Evolutionary conservation across 1,140 invertebrate genomes (phyloP), one percentile per base, ranked within the genome.

Genomic region (Himalopsyche phryganea): DNA sequence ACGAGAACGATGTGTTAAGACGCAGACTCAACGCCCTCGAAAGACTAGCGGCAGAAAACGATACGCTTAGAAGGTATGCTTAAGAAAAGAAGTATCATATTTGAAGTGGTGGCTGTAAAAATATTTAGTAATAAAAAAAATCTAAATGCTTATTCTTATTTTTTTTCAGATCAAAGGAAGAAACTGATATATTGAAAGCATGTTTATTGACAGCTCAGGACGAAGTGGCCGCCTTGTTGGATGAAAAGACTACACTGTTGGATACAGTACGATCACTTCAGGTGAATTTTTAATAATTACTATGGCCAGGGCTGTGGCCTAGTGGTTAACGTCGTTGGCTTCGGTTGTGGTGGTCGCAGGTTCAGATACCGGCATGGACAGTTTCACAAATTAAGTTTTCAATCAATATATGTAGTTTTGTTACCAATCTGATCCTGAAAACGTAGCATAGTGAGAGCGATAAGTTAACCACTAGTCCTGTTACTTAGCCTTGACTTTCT

Each of bases 231-330:
- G 76, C 77, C 19, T 69, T 91, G 38, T 63, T 89, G 1, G 83
- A 85, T 33, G 89, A 91, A 62, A 91, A 91, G 66, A 82, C 82
- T 59, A 80, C 80, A n/a, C 71, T 91, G 19, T 69, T 90, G 40
- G 86, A 90, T 60, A 83, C 83, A 45, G 75, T 88, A 56, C 75
- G 78, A 11, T 72, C 81, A 35, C 66, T 90, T 60, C 85, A 88
- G 75, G 85, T 83, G 60, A 4, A 40, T n/a, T 40, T 40, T 40
- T 5, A 6, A 40, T 13, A 35, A 35, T n/a, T n/a, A n/a, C n/a
- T n/a, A n/a, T n/a, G 14, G 6, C 10, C 9, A 9, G 35, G 35
- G 10, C 35, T 36, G 35, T n/a, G 35, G 10, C 35, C n/a, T n/a
- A n/a, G 35, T 36, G 35, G 10, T 10, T n/a, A n/a, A 10, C n/a